A percentile compares a stretch with the other conserved stretches of the same genome.
Conservation (phyloP, 1,140 invertebrate genomes). For the Megalonaias nervosa region DNA sequence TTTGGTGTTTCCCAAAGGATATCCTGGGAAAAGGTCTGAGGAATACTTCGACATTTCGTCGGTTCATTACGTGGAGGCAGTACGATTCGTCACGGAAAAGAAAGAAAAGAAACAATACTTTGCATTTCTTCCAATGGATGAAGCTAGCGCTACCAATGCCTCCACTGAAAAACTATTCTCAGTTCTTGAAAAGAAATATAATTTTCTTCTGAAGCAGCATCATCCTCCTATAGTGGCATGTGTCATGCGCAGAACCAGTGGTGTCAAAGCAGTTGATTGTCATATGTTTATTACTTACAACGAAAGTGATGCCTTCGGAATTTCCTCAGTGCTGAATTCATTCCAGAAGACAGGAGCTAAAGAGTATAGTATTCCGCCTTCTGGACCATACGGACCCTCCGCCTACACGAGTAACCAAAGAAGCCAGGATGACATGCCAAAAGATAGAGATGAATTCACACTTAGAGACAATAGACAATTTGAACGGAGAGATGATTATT, state of each 20-base stretch:
- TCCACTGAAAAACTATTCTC: constrained; percentile 48
- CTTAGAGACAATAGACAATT: no score
- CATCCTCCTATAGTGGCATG: constrained; percentile 56
- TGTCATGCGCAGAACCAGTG: constrained; percentile 49
- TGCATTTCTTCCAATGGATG: constrained; percentile 50
- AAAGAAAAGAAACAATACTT: constrained; percentile 50
- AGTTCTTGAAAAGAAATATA: constrained; percentile 49
- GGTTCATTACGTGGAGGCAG: constrained; percentile 48
- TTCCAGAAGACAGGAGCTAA: no score
- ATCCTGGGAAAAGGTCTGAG: constrained; percentile 21
- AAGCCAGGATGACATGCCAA: neutral
- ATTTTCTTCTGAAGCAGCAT: constrained; percentile 40
- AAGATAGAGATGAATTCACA: no score
- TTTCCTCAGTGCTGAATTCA: no score
- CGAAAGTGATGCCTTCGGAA: no score
- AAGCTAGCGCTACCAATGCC: constrained; percentile 20
- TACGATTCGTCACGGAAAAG: constrained; percentile 41
- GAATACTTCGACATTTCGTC: constrained; percentile 48
- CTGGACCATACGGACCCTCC: no score
- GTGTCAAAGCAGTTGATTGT: constrained; percentile 56
- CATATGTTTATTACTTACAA: constrained; percentile 50
- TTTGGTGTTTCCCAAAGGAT: constrained; percentile 32
- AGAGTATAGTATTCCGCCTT: no score
- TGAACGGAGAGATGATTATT: no score
- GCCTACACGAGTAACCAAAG: neutral